Percentiles rank a stretch among this genome's conserved stretches.
These are phyloP conservation scores for Conus betulinus DNA, from an alignment of 1,140 invertebrate species.

Conservation along the genomic window DNA sequence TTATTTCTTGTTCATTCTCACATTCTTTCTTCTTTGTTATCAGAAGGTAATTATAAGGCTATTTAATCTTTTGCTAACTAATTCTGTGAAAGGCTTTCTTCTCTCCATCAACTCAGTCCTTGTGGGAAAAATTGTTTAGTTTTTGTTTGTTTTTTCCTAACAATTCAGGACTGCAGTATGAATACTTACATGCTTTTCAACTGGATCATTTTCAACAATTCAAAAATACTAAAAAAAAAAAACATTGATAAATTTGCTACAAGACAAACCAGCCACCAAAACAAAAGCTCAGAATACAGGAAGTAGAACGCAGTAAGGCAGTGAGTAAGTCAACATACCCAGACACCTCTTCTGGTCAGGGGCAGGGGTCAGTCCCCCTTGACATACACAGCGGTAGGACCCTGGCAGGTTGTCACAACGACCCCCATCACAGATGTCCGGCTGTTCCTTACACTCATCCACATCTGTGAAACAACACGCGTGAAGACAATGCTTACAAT, in stretches of 20 bases:
- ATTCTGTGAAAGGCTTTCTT: too few species aligned
- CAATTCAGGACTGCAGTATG: too few species aligned
- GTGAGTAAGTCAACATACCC: conserved; percentile 75
- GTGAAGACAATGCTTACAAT: too few species aligned
- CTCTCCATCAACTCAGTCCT: too few species aligned
- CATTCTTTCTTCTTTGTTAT: too few species aligned
- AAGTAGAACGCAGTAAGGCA: neutral
- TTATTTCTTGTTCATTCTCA: too few species aligned
- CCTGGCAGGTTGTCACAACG: conserved; percentile 88
- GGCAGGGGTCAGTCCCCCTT: conserved; percentile 83
- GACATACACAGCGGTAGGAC: conserved; percentile 86
- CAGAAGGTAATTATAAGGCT: too few species aligned
- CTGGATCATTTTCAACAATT: neutral
- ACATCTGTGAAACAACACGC: conserved; percentile 79
- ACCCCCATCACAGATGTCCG: conserved; percentile 89
- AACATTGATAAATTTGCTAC: too few species aligned
- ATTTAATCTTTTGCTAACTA: too few species aligned
- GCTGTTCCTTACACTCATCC: conserved; percentile 86
- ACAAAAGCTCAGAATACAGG: neutral
- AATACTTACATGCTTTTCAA: neutral
- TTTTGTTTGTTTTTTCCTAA: too few species aligned
- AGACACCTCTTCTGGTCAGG: conserved; percentile 83
- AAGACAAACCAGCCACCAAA: too few species aligned
- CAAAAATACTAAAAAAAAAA: neutral
- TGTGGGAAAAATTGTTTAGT: too few species aligned